Evolutionary conservation across 2,888 invertebrate species (phyloP), one percentile per base, ranked within the genome.

Genomic region (Hoplodrina ambigua): DNA sequence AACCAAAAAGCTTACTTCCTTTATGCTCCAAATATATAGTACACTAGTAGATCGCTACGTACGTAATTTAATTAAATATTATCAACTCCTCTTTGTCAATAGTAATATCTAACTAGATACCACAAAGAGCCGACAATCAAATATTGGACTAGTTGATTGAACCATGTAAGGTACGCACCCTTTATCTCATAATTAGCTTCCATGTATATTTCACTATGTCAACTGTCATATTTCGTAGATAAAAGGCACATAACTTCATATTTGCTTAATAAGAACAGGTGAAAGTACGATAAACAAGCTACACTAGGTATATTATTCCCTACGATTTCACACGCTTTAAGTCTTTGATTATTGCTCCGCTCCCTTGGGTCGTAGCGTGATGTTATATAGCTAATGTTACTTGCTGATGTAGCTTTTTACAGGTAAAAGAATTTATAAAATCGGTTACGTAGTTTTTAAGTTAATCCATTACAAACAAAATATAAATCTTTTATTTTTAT

Each of bases 121-220:
- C 49, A 56, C 77, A 71, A 58, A 62, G 25, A 61, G 54, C 2
- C 58, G 10, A 58, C 33, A 20, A 53, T 50, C 59, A 63, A 74
- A 76, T 63, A 74, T 76, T 76, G 53, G 58, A 53, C 33, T 53
- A 53, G 67, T 79, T 74, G 56, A 76, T 76, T 79, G 67, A 67
- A 56, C 33, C 79, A 62, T 59, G 41, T 46, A 60, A 74, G 19
- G 17, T 63, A 41, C 62, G 73, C 61, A 63, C 62, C 74, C 79
- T 79, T 55, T 67, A n/a, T 20, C 30, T 20, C 13, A 30, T 53
- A 46, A 59, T 41, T 49, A 60, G 17, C 30, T 52, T 20, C 15
- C 25, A 25, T 15, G 30, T 60, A 33, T n/a, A 50, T 58, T 52
- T 30, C 44, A 56, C 44, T 46, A 30, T 6, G 15, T 0, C 17